Evolutionary conservation across 1,140 invertebrate species (phyloP).

Genomic region (Doryteuthis pealeii): DNA sequence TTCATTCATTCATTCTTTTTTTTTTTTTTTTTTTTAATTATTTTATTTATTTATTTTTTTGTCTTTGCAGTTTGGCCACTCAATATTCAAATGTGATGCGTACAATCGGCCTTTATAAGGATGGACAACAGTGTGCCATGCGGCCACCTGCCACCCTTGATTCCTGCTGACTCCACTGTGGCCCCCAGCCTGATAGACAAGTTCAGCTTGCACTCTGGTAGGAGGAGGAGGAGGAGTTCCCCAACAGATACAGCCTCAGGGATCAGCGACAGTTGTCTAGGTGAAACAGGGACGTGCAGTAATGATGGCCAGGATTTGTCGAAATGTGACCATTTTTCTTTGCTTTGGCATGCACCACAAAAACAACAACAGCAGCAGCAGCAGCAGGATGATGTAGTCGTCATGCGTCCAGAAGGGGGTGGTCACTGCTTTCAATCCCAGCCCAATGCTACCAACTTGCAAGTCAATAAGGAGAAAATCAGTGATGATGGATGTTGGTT

Average conservation of each 20-base stretch:
- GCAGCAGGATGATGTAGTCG: too few species aligned
- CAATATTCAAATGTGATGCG: not conserved
- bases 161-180: not conserved
- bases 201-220: not conserved
- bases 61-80: not conserved
- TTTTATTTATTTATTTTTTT: too few species aligned
- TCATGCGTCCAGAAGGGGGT: too few species aligned
- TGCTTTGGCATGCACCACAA: not conserved
- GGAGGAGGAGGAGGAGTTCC: not conserved
- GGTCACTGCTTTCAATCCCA: too few species aligned
- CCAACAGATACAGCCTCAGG: not conserved
- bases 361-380: too few species aligned
- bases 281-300: not conserved
- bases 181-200: not conserved
- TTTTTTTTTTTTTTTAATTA: too few species aligned
- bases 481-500: too few species aligned
- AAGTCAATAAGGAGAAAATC: too few species aligned
- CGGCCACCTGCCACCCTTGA: not conserved
- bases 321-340: not conserved
- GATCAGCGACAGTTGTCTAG: not conserved
- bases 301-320: not conserved
- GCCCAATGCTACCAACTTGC: too few species aligned
- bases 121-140: slow-evolving; percentile 5
- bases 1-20: too few species aligned
- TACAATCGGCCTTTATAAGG: not conserved